Evolutionary conservation across 2,888 invertebrate species (phyloP).

Genomic region (Agapostemon virescens): DNA sequence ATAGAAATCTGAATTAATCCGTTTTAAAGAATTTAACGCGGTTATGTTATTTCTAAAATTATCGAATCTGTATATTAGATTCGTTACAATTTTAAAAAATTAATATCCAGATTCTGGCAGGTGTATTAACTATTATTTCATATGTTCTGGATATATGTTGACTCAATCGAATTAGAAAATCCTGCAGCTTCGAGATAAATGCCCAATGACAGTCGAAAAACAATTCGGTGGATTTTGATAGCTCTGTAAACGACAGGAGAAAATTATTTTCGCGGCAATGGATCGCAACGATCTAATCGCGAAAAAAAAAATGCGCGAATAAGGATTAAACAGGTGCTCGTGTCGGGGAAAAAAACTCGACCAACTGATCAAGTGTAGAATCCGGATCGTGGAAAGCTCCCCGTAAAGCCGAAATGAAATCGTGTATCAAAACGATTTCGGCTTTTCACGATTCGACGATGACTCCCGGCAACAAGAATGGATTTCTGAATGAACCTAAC

Average conservation of each 20-base stretch:
- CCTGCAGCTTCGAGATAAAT: not conserved
- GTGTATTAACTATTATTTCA: no score
- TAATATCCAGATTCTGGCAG: no score
- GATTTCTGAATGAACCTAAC: constrained; percentile 36
- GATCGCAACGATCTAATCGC: not conserved
- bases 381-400: not conserved
- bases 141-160: no score
- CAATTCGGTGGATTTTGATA: not conserved
- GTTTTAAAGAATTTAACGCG: no score
- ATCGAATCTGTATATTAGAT: no score
- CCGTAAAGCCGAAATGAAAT: constrained; percentile 21
- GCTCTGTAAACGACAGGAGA: not conserved
- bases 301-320: not conserved
- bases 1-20: no score
- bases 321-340: not conserved
- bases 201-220: not conserved
- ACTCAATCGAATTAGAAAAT: not conserved
- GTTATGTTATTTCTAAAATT: not conserved
- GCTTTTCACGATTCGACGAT: not conserved
- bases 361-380: not conserved
- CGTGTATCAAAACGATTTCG: constrained; percentile 12
- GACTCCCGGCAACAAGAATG: constrained; percentile 3
- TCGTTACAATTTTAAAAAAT: no score
- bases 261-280: not conserved
- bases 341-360: not conserved